These are phyloP conservation scores for Cremastinae sp. DNA, from an alignment of 2,888 invertebrate genomes.

Conservation along the genomic window DNA sequence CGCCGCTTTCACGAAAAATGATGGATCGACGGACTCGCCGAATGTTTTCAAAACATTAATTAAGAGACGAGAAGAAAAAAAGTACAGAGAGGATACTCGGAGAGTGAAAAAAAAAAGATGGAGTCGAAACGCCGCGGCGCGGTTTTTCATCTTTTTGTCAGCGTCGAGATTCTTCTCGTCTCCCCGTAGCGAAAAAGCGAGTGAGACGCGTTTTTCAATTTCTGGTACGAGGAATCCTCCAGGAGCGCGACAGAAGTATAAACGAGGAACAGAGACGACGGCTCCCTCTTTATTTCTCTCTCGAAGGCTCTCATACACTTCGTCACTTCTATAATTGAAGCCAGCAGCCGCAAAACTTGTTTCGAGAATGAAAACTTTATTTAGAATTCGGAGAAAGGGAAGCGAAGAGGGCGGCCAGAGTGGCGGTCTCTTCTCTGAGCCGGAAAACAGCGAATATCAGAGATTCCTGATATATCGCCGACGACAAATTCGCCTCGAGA, in stretches of 20 bases:
- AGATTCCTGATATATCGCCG: too few relatives aligned
- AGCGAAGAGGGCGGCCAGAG: constrained; percentile 42
- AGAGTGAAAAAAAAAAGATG: constrained; percentile 3
- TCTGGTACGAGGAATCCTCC: constrained; percentile 16
- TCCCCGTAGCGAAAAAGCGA: neutral
- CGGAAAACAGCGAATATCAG: too few relatives aligned
- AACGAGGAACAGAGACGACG: constrained; percentile 41
- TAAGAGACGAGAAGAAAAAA: constrained; percentile 65
- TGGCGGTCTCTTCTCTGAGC: constrained; percentile 1
- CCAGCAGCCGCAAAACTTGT: constrained; percentile 38
- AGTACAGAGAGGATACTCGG: neutral
- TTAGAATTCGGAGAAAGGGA: constrained; percentile 60
- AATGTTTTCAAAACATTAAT: constrained; percentile 71
- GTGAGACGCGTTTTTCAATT: constrained; percentile 10
- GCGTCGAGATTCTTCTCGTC: neutral
- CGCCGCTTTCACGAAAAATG: constrained; percentile 63
- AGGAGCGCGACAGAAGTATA: constrained; percentile 37
- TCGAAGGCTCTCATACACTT: neutral
- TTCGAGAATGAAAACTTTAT: constrained; percentile 59
- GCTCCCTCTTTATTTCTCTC: constrained; percentile 14
- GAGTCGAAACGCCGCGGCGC: constrained; percentile 38
- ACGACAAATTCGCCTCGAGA: too few relatives aligned
- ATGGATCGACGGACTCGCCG: constrained; percentile 64
- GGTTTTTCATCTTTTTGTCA: constrained; percentile 42
- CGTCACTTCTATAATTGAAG: constrained; percentile 28